A percentile compares a stretch with the other conserved stretches of the same genome.
Evolutionary conservation across 2,888 invertebrate genomes (phyloP).

Genomic region (Eudemis profundana): DNA sequence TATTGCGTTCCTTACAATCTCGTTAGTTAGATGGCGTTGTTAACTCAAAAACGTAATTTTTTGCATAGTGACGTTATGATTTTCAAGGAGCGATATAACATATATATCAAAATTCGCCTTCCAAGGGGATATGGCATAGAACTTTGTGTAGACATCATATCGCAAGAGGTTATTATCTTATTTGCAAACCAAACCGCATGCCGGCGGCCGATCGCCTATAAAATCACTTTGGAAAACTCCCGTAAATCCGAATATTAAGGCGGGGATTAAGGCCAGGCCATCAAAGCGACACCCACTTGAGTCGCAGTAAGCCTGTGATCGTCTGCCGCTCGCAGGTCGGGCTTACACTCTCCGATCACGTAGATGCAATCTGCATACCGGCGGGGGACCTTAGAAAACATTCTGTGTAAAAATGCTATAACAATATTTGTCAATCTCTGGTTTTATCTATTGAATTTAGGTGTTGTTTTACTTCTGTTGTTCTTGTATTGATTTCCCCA

Average conservation of each 20-base stretch:
- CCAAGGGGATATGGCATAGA: background rate
- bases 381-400: conserved; percentile 64
- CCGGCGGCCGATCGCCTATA: conserved; percentile 33
- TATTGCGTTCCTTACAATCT: too few species aligned
- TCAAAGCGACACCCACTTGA: conserved; percentile 41
- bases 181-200: conserved; percentile 50
- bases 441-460: conserved; percentile 30
- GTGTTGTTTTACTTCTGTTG: conserved; percentile 9
- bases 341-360: conserved; percentile 78
- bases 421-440: conserved; percentile 17
- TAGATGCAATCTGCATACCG: conserved; percentile 78
- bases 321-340: conserved; percentile 73
- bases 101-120: background rate
- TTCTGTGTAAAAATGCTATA: conserved; percentile 42
- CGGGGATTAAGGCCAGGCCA: conserved; percentile 41
- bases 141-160: background rate
- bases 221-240: conserved; percentile 43
- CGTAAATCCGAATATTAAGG: conserved; percentile 40
- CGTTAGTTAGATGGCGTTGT: too few species aligned
- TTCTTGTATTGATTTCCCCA: too few species aligned
- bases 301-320: conserved; percentile 67
- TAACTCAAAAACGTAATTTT: too few species aligned
- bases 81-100: too few species aligned
- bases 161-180: conserved; percentile 51
- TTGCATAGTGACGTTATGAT: too few species aligned